Evolutionary conservation across 2,888 invertebrate species (phyloP).

Genomic region (Cosmorhoe ocellata): DNA sequence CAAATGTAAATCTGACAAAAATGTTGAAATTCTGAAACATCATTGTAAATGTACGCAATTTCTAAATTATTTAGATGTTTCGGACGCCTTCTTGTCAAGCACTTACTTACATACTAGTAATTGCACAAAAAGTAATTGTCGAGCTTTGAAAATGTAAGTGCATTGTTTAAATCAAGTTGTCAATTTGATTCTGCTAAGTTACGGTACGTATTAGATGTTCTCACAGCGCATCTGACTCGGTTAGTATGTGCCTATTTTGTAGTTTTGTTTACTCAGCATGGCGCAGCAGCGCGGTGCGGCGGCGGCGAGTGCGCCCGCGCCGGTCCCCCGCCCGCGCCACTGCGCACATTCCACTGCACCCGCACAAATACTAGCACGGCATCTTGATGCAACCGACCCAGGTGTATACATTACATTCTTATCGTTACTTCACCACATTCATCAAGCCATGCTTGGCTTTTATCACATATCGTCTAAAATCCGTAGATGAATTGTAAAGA

Average conservation of each 20-base stretch:
- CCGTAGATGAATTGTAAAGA: too few relatives aligned
- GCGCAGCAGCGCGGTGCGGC: constrained; percentile 47
- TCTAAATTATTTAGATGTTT: too few relatives aligned
- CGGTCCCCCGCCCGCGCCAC: constrained; percentile 39
- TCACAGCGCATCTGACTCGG: constrained; percentile 52
- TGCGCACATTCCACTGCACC: constrained; percentile 57
- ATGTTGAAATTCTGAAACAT: too few relatives aligned
- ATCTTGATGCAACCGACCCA: constrained; percentile 35
- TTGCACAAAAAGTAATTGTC: too few relatives aligned
- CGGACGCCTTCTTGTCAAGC: too few relatives aligned
- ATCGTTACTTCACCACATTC: constrained; percentile 30
- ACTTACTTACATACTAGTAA: too few relatives aligned
- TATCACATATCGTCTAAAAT: too few relatives aligned
- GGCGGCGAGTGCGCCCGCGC: constrained; percentile 39
- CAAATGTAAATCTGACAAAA: too few relatives aligned
- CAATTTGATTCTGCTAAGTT: constrained; percentile 5
- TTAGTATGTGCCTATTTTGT: constrained; percentile 56
- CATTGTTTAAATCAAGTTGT: too few relatives aligned
- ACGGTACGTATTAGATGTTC: constrained; percentile 25
- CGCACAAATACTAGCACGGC: constrained; percentile 39
- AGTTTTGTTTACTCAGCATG: constrained; percentile 73
- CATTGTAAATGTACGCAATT: too few relatives aligned
- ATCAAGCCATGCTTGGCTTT: constrained; percentile 13
- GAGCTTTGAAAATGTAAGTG: too few relatives aligned
- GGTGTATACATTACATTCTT: constrained; percentile 34